Evolutionary conservation across 2,797 vertebrate species (phyloP), one percentile per base, ranked within the genome.

Genomic region (Monodelphis domestica): DNA sequence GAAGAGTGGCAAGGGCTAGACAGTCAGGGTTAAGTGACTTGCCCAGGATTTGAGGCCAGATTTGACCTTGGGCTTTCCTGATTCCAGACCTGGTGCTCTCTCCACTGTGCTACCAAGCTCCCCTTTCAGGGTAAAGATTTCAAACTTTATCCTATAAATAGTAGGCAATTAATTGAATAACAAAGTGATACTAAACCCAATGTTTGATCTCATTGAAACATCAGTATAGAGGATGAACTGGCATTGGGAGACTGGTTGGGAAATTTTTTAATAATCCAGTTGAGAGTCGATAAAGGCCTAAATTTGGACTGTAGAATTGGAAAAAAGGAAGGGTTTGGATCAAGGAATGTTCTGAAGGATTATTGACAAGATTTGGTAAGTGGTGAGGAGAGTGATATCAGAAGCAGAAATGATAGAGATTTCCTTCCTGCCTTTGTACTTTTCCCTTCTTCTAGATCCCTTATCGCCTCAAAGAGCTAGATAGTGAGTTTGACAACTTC

Each of bases 401-500:
- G 89, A 92, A 50, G 45, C 54, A 92, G 90, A 91, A 89, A 89
- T 90, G 26, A 57, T 91, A 57, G 94, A 92, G 51, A 59, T 3
- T 84, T 70, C 54, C 57, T 53, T 88, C 14, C 29, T 53, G 4
- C 5, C 3, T 92, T 33, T 91, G 91, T 54, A 90, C 28, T 59
- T 90, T n/a, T 53, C 5, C 24, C 63, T 2, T 93, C 95, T 97
- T 97, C 95, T 97, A 99, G 99, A 99, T 99, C 97, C 99, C 99
- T 11, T 99, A 99, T 95, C 99, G 99, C 87, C 98, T 99, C 15
- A 99, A 99, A 96, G 99, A 99, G 51, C 98, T 98, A 1, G 99
- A 99, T 97, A 99, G 98, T 0, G 99, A 99, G 97, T 99, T 99
- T 30, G 99, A 99, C 97, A 99, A 97, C 97, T 99, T 99, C 98